These are phyloP conservation scores for Tragelaphus buxtoni DNA, from an alignment of 2,113 vertebrate genomes.

Conservation along the genomic window DNA sequence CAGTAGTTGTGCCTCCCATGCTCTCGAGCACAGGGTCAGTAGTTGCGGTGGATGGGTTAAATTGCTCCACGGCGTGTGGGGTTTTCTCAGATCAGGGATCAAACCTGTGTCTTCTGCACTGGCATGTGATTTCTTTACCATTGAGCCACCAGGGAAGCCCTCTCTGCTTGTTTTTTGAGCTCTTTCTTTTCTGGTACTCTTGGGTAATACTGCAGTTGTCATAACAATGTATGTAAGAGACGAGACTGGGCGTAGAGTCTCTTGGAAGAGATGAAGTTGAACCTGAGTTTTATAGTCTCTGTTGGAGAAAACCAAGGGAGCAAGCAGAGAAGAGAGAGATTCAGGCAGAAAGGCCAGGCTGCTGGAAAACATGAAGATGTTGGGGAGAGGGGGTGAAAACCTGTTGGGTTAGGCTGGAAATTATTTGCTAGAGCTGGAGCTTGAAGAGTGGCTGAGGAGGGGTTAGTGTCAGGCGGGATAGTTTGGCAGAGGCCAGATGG, in stretches of 20 bases:
- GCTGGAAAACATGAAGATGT: background rate
- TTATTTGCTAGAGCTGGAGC: background rate
- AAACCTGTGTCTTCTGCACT: background rate
- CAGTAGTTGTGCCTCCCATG: background rate
- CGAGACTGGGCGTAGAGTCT: background rate
- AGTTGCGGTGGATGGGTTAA: background rate
- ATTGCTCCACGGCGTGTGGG: background rate
- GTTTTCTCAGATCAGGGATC: background rate
- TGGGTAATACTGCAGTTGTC: background rate
- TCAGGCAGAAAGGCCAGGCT: background rate
- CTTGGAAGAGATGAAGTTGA: background rate
- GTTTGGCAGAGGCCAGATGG: background rate
- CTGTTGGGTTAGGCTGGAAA: background rate
- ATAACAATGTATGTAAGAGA: background rate
- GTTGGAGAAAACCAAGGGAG: background rate
- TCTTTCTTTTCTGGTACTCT: background rate
- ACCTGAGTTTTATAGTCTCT: background rate
- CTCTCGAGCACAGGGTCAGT: background rate
- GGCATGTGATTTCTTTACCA: background rate
- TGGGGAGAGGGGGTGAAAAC: accelerated
- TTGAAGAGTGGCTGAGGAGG: background rate
- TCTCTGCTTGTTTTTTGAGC: background rate
- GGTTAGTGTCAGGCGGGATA: background rate
- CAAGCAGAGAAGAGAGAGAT: background rate
- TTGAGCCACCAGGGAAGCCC: background rate